Evolutionary conservation across 1,140 invertebrate genomes (phyloP), one percentile per base, ranked within the genome.

Genomic region (Drosophila varians): DNA sequence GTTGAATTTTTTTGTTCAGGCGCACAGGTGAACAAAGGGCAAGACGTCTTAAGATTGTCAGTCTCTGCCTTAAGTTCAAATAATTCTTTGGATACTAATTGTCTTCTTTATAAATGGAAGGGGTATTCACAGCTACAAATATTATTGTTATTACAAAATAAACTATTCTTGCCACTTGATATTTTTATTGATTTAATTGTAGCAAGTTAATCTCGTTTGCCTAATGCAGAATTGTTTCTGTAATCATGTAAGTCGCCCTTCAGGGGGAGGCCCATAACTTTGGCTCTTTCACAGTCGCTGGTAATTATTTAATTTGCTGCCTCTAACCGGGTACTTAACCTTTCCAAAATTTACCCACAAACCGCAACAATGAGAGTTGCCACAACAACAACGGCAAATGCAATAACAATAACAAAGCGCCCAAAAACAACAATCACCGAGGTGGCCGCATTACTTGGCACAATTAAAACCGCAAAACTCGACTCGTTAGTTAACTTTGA

Each of bases 381-480:
- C 69, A 26, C 51, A 49, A 68, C 56, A 78, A 69, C 76, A 74
- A 54, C 25, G 38, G 47, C 55, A 68, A 51, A 3, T 19, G 16
- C 18, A 57, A 26, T 9, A 45, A n/a, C n/a, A 21, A 21, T 4
- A 21, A 36, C 36, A 38, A 26, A 25, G 46, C 31, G 23, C 51
- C 26, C 43, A 46, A 23, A 28, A 62, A 62, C 34, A 74, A 49
- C 53, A 70, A 53, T 61, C 68, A 42, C 52, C 46, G 64, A 58
- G 56, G 70, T 48, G 65, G 74, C 79, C 79, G 74, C 79, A 77
- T 75, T 83, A 83, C 79, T 84, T 84, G 80, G 80, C 80, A 77
- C 80, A 79, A 84, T 86, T 86, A 84, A 84, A 84, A 69, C 79
- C 79, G 40, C 79, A 86, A 76, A 76, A 60, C 65, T 64, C 56